Evolutionary conservation across 35 echinoderm and acorn worm species (phyloP).

Genomic region (Ophioderma brevispina): DNA sequence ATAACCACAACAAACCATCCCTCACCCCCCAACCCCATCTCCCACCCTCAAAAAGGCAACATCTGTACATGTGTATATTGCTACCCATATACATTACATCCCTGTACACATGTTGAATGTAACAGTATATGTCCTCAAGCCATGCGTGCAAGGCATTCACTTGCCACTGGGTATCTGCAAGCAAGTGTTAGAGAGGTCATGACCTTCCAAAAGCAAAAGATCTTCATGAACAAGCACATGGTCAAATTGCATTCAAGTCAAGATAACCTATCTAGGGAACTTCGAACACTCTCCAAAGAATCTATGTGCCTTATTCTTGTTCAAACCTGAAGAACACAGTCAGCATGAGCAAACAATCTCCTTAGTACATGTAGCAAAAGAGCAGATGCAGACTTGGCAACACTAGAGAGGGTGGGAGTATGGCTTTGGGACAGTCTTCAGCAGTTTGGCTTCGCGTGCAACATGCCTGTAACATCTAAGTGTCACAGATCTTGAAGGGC

Average conservation of each 20-base stretch:
- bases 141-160: too few species aligned
- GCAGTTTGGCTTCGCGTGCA: background rate
- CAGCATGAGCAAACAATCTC: background rate
- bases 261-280: background rate
- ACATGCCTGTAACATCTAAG: background rate
- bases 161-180: slow-evolving; percentile 9
- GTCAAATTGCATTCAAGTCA: background rate
- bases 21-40: too few species aligned
- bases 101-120: too few species aligned
- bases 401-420: slow-evolving; percentile 22
- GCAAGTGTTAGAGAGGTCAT: too few species aligned
- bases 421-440: slow-evolving; percentile 12
- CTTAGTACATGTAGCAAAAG: background rate
- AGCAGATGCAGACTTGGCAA: slow-evolving; percentile 11
- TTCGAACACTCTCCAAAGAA: background rate
- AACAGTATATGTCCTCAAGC: too few species aligned
- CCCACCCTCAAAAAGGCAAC: too few species aligned
- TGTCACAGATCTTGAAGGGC: background rate
- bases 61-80: too few species aligned
- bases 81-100: too few species aligned
- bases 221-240: background rate
- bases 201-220: background rate
- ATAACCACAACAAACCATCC: too few species aligned
- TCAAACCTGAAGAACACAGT: background rate
- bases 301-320: background rate